Conservation (phyloP, 2,888 invertebrate species). For the Caenorhabditis afra region DNA sequence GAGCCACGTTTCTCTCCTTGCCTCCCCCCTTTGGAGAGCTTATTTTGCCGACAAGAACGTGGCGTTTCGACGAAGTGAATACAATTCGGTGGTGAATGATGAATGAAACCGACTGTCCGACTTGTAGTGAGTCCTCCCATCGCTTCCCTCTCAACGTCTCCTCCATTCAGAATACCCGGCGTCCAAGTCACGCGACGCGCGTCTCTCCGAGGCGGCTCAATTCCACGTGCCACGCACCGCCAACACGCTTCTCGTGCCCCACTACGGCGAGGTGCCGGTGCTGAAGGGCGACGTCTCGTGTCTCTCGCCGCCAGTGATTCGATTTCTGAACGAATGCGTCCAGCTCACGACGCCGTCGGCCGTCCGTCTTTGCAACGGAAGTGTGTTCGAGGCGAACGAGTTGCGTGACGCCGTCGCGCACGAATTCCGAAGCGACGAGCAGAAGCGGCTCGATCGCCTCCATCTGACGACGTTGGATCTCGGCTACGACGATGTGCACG, state of each 20-base stretch:
- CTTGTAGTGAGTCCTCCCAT: constrained; percentile 40
- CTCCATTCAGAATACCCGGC: constrained; percentile 41
- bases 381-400: constrained; percentile 57
- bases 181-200: constrained; percentile 28
- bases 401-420: constrained; percentile 47
- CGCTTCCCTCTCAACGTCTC: neutral
- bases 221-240: constrained; percentile 40
- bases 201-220: constrained; percentile 35
- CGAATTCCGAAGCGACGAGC: constrained; percentile 28
- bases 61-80: constrained; percentile 16
- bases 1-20: no score
- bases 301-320: constrained; percentile 32
- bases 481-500: constrained; percentile 39
- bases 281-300: constrained; percentile 59
- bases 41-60: no score
- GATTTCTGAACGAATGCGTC: constrained; percentile 49
- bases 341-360: constrained; percentile 54
- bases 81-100: constrained; percentile 32
- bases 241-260: constrained; percentile 40
- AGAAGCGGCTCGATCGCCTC: constrained; percentile 35
- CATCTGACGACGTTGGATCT: constrained; percentile 12
- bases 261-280: constrained; percentile 42
- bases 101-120: constrained; percentile 57
- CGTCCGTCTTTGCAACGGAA: constrained; percentile 64
- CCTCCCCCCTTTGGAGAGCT: no score